Evolutionary conservation across 2,113 vertebrate species (phyloP).

Genomic region (Todiramphus saurophagus): DNA sequence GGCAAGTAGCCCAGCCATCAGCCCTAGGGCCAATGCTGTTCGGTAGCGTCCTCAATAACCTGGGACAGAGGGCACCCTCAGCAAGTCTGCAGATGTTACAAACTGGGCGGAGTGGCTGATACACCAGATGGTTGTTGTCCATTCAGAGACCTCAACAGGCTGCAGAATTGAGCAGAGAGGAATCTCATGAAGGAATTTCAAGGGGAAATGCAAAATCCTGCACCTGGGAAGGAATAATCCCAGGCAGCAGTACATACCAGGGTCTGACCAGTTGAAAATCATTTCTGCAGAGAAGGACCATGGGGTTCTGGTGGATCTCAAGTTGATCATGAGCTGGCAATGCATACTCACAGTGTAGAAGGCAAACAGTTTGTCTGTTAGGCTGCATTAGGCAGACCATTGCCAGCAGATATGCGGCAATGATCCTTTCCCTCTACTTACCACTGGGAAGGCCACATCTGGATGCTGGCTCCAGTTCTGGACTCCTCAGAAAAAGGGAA

Average conservation of each 20-base stretch:
- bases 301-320: not conserved
- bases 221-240: not conserved
- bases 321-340: not conserved
- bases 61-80: not conserved
- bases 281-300: not conserved
- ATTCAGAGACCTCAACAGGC: not conserved
- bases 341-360: rapidly evolving
- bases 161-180: not conserved
- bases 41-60: not conserved
- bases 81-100: not conserved
- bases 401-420: not conserved
- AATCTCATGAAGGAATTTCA: not conserved
- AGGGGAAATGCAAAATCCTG: not conserved
- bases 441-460: not conserved
- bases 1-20: rapidly evolving
- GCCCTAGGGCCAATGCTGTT: not conserved
- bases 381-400: not conserved
- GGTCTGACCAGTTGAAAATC: not conserved
- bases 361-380: not conserved
- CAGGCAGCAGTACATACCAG: not conserved
- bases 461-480: not conserved
- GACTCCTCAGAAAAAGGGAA: not conserved
- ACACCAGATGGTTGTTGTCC: not conserved
- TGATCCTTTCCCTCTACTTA: not conserved
- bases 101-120: not conserved